phyloP scores from a whole-genome alignment of 1,140 invertebrate genomes.

The Reticulitermes speratus region DNA sequence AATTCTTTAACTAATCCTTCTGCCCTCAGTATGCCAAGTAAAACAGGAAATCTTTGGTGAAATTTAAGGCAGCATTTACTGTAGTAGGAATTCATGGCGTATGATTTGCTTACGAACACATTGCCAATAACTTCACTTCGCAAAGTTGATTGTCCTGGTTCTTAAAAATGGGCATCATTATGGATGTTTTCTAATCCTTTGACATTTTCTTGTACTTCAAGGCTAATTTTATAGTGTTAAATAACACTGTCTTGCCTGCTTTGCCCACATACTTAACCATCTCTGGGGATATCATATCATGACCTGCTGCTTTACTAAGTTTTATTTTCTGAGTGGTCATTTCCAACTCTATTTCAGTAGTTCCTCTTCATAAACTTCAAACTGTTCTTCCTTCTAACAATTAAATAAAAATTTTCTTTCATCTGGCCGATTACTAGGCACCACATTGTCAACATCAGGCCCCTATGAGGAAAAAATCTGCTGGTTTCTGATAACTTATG shows the following conservation, averaged over 20 bases:
- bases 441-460: too few species aligned
- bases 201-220: background rate
- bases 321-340: background rate
- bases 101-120: too few species aligned
- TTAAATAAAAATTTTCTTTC: constrained; percentile 32
- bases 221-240: background rate
- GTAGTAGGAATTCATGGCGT: too few species aligned
- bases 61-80: too few species aligned
- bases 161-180: constrained; percentile 19
- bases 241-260: background rate
- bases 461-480: too few species aligned
- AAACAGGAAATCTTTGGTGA: too few species aligned
- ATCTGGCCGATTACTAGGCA: background rate
- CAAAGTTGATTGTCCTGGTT: background rate
- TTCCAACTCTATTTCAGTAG: background rate
- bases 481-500: too few species aligned
- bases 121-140: background rate
- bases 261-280: constrained; percentile 30
- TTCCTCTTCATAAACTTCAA: background rate
- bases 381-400: constrained; percentile 16
- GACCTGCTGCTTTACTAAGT: constrained; percentile 24
- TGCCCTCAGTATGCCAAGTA: too few species aligned
- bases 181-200: background rate
- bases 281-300: constrained; percentile 31
- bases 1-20: too few species aligned